Evolutionary conservation across 1,140 invertebrate genomes (phyloP), one percentile per base, ranked within the genome.

Genomic region (Anadara kagoshimensis): DNA sequence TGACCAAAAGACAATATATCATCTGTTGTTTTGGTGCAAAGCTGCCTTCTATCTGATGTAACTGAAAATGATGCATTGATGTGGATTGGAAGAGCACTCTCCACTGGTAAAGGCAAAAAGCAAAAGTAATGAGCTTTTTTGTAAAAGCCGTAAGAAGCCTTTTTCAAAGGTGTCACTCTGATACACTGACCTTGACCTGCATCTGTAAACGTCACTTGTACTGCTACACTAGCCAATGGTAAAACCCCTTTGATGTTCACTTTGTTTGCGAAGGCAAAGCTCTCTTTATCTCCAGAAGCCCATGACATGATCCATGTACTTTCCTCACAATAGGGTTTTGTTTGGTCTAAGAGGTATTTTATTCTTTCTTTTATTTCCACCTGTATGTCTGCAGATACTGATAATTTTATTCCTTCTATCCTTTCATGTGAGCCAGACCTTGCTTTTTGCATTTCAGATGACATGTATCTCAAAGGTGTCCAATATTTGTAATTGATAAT

Each of bases 1-100:
- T 4, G 36, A 14, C 75, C 75, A 18, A 78, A 58, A n/a, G 71
- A 64, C 29, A 69, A 65, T 57, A 58, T 64, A n/a, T 74, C 69
- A 44, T 77, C 75, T 22, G 75, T 47, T 18, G 44, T 70, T 22
- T 24, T 51, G 18, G 20, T 61, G 11, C 36, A 29, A 26, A 70
- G 44, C 8, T 54, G n/a, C 26, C 47, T 57, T 22, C 69, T 45
- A 22, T 71, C 62, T 22, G 53, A 44, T 65, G 61, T 49, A 45
- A 71, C 54, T 14, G 51, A 69, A 68, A 84, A 82, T 56, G 69
- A 67, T 11, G 65, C 77, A 63, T 84, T 83, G 26, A 83, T 72
- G 54, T 84, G 81, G 7, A 81, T 70, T 26, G 76, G 81, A 8
- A 79, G 63, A 5, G n/a, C 24, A 22, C 65, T 66, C 41, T 66